These are phyloP conservation scores for Drosophila paramelanica DNA, from an alignment of 2,888 invertebrate species.

Conservation along the genomic window DNA sequence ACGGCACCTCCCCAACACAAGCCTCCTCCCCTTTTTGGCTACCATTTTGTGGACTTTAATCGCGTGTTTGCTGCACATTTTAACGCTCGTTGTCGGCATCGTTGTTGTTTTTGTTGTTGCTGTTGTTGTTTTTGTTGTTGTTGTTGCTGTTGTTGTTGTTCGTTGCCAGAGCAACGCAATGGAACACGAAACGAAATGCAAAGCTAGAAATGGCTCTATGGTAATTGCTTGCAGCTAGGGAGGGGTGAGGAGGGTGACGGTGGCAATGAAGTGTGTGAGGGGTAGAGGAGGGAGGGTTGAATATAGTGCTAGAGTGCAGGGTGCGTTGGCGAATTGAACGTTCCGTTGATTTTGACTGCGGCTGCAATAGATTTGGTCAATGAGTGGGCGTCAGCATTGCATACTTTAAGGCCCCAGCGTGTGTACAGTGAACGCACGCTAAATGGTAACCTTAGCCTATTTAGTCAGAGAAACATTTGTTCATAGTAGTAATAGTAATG, in stretches of 20 bases:
- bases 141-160: neutral
- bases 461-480: neutral
- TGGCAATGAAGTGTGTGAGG: too few relatives aligned
- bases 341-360: slow-evolving; percentile 36
- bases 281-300: neutral
- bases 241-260: neutral
- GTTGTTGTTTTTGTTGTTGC: slow-evolving; percentile 3
- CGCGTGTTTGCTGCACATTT: slow-evolving; percentile 77
- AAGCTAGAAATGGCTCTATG: slow-evolving; percentile 37
- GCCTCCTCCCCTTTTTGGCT: slow-evolving; percentile 2
- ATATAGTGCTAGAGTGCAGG: slow-evolving; percentile 4
- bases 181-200: slow-evolving; percentile 54
- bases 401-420: slow-evolving; percentile 21
- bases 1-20: neutral
- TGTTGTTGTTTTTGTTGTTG: neutral
- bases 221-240: slow-evolving; percentile 26
- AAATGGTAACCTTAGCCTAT: neutral
- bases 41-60: slow-evolving; percentile 57
- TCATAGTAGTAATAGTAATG: too few relatives aligned
- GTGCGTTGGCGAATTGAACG: slow-evolving; percentile 33
- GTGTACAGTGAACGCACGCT: neutral
- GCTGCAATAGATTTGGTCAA: slow-evolving; percentile 20
- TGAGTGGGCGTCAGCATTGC: slow-evolving; percentile 17
- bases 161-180: slow-evolving; percentile 68
- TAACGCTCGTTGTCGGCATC: slow-evolving; percentile 61